A percentile compares a stretch with the other conserved stretches of the same genome.
phyloP scores from a whole-genome alignment of 1,140 invertebrate genomes.

The Grapholita molesta region DNA sequence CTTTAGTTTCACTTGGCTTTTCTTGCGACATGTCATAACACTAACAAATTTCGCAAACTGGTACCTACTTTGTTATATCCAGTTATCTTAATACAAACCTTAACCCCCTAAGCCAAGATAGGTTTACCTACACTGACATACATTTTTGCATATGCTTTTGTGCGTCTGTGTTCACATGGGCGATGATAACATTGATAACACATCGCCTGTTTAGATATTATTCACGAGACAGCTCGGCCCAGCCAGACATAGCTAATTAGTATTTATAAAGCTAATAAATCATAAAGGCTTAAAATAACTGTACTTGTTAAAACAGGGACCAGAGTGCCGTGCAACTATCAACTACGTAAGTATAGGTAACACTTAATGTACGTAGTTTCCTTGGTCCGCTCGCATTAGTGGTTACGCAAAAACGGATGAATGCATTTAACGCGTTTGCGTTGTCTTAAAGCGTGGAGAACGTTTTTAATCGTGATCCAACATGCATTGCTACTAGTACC shows the following conservation, averaged over 20 bases:
- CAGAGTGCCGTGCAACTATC: too few relatives aligned
- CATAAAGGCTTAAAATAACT: too few relatives aligned
- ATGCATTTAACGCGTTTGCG: background rate
- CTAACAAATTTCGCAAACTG: background rate
- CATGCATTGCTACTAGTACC: background rate
- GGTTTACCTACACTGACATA: background rate
- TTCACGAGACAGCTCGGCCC: too few relatives aligned
- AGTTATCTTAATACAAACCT: background rate
- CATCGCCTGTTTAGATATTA: too few relatives aligned
- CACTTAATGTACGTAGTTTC: background rate
- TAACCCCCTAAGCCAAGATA: too few relatives aligned
- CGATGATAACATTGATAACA: too few relatives aligned
- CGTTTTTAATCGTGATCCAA: background rate
- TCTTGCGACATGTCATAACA: constrained; percentile 14
- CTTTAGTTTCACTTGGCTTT: constrained; percentile 34
- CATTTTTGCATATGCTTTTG: background rate
- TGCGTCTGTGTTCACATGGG: too few relatives aligned
- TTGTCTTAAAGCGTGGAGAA: background rate
- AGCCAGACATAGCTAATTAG: too few relatives aligned
- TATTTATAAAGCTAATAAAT: too few relatives aligned
- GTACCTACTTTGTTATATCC: background rate
- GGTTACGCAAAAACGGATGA: background rate
- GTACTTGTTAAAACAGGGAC: too few relatives aligned
- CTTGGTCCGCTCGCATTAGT: background rate
- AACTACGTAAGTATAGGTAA: background rate